phyloP scores from a whole-genome alignment of 2,113 vertebrate genomes.

The Microtus richardsoni region DNA sequence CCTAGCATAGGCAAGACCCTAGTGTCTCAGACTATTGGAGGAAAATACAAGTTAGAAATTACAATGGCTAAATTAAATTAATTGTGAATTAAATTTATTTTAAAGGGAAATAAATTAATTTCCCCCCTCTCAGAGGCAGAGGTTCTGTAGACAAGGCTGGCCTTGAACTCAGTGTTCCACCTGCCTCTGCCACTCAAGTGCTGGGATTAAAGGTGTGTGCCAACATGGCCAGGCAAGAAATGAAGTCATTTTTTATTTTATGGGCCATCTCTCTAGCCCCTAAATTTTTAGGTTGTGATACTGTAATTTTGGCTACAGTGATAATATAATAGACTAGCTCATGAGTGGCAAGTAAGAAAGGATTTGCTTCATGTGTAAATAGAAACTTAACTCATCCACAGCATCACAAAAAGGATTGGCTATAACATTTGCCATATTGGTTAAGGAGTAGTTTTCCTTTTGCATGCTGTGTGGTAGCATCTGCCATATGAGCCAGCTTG shows the following conservation, averaged over 20 bases:
- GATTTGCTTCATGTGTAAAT: background rate
- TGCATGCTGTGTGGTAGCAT: background rate
- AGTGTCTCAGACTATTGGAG: background rate
- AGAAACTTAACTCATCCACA: background rate
- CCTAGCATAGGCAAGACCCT: background rate
- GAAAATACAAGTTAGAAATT: constrained; percentile 21
- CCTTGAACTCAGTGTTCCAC: background rate
- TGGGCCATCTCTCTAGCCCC: background rate
- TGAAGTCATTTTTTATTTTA: background rate
- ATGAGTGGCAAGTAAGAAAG: background rate
- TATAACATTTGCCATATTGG: background rate
- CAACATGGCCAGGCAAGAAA: background rate
- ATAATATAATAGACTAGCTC: background rate
- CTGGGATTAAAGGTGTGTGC: background rate
- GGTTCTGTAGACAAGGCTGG: background rate
- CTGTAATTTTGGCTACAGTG: constrained; percentile 33
- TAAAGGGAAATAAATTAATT: background rate
- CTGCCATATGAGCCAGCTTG: background rate
- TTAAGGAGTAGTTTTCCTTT: background rate
- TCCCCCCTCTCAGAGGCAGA: background rate
- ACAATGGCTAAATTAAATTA: constrained; percentile 6
- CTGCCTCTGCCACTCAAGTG: background rate
- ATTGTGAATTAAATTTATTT: background rate
- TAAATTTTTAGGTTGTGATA: constrained; percentile 13
- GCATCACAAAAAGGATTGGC: background rate